phyloP scores from a whole-genome alignment of 1,140 invertebrate species.

The Nasonia longicornis region DNA sequence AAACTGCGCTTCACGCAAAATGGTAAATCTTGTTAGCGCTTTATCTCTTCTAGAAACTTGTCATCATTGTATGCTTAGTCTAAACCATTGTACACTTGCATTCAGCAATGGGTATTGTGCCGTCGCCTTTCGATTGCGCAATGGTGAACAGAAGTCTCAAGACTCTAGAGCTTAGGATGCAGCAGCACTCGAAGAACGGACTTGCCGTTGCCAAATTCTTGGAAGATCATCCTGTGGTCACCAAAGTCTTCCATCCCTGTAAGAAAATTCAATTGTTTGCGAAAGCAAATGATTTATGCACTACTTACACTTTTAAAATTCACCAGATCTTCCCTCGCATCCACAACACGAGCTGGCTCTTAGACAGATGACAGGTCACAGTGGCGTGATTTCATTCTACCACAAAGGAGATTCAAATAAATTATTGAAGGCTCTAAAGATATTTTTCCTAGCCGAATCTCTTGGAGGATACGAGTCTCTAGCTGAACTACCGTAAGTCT shows the following conservation, averaged over 20 bases:
- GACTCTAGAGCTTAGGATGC: constrained; percentile 93
- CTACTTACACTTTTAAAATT: constrained; percentile 37
- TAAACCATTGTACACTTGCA: constrained; percentile 25
- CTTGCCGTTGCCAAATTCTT: constrained; percentile 84
- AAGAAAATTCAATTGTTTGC: constrained; percentile 47
- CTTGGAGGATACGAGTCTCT: constrained; percentile 96
- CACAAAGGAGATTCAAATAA: constrained; percentile 83
- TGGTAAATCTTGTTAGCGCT: constrained; percentile 70
- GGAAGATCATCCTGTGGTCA: constrained; percentile 81
- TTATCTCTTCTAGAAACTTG: not conserved
- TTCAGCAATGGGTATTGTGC: constrained; percentile 89
- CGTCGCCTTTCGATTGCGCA: constrained; percentile 97
- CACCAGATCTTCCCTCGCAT: constrained; percentile 85
- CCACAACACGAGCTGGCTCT: constrained; percentile 89
- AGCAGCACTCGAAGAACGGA: constrained; percentile 85
- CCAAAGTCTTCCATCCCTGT: constrained; percentile 89
- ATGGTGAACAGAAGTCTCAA: constrained; percentile 95
- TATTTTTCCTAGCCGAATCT: constrained; percentile 94
- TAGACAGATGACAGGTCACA: constrained; percentile 89
- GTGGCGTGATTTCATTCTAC: constrained; percentile 94
- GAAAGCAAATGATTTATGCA: not conserved
- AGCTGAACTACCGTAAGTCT: constrained; percentile 84
- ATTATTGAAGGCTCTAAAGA: constrained; percentile 83
- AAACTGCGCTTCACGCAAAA: constrained; percentile 91
- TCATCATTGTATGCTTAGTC: constrained; percentile 18